Conservation (phyloP, 1,140 invertebrate genomes). For the Onthophagus taurus region DNA sequence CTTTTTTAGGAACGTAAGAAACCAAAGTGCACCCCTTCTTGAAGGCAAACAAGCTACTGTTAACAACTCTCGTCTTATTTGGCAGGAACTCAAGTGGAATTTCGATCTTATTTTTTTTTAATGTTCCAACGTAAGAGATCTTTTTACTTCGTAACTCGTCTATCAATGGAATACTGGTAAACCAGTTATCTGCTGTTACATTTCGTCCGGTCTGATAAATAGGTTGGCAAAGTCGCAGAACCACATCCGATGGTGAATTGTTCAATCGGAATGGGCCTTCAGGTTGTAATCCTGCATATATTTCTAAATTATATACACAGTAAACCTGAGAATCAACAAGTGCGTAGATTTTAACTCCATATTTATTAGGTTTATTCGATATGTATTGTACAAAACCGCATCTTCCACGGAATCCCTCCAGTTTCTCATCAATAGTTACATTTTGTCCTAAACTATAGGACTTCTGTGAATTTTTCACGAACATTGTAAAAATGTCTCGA, state of each 20-base stretch:
- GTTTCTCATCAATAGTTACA: constrained; percentile 38
- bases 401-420: constrained; percentile 31
- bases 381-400: constrained; percentile 1
- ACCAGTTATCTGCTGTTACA: constrained; percentile 20
- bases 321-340: constrained; percentile 24
- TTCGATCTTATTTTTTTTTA: constrained; percentile 33
- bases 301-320: constrained; percentile 30
- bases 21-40: constrained; percentile 19
- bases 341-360: too few relatives aligned
- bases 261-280: neutral
- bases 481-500: too few relatives aligned
- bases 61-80: constrained; percentile 13
- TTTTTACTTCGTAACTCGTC: constrained; percentile 12
- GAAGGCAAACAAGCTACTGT: constrained; percentile 22
- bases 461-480: too few relatives aligned
- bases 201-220: constrained; percentile 5
- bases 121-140: constrained; percentile 25
- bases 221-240: neutral
- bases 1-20: constrained; percentile 24
- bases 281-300: constrained; percentile 19
- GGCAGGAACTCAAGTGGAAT: constrained; percentile 23
- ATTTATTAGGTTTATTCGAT: constrained; percentile 31
- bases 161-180: constrained; percentile 9
- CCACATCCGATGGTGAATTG: constrained; percentile 3
- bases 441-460: too few relatives aligned